A percentile compares a stretch with the other conserved stretches of the same genome.
Conservation (phyloP, 2,888 invertebrate genomes). For the Dendrolimus pini region DNA sequence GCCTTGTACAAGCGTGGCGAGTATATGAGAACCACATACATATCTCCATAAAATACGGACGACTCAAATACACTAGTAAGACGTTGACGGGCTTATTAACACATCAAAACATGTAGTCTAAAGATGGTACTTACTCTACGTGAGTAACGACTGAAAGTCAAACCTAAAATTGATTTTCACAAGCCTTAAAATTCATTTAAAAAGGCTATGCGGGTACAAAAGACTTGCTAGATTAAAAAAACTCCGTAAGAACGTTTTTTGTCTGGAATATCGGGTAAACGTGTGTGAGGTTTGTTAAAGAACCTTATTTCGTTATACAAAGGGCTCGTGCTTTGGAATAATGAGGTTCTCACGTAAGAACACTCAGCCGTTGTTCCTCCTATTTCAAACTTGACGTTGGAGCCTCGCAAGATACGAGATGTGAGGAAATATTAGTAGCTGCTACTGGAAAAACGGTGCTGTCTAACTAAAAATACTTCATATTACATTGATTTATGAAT, state of each 20-base stretch:
- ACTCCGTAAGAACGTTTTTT: slow-evolving; percentile 18
- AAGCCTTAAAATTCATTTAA: neutral
- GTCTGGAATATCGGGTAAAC: slow-evolving; percentile 19
- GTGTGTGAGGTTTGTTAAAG: slow-evolving; percentile 68
- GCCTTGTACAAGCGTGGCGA: too few species aligned
- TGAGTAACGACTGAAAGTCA: too few species aligned
- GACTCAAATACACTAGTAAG: too few species aligned
- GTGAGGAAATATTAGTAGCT: slow-evolving; percentile 4
- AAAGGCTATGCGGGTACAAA: slow-evolving; percentile 18
- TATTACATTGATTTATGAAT: too few species aligned
- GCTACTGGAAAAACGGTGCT: slow-evolving; percentile 2
- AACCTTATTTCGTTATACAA: slow-evolving; percentile 71
- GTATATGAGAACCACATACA: too few species aligned
- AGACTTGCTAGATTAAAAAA: slow-evolving; percentile 13
- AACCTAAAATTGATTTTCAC: too few species aligned
- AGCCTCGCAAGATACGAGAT: slow-evolving; percentile 19
- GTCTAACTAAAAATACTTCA: neutral
- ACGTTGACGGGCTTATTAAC: too few species aligned
- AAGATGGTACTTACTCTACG: too few species aligned
- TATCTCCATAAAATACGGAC: too few species aligned
- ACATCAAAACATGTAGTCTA: too few species aligned
- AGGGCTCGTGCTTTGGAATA: slow-evolving; percentile 69
- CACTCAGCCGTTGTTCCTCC: slow-evolving; percentile 48
- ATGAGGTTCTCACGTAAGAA: slow-evolving; percentile 60
- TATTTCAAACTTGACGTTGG: slow-evolving; percentile 61